phyloP scores from a whole-genome alignment of 1,140 invertebrate species.

The Cotesia glomerata region DNA sequence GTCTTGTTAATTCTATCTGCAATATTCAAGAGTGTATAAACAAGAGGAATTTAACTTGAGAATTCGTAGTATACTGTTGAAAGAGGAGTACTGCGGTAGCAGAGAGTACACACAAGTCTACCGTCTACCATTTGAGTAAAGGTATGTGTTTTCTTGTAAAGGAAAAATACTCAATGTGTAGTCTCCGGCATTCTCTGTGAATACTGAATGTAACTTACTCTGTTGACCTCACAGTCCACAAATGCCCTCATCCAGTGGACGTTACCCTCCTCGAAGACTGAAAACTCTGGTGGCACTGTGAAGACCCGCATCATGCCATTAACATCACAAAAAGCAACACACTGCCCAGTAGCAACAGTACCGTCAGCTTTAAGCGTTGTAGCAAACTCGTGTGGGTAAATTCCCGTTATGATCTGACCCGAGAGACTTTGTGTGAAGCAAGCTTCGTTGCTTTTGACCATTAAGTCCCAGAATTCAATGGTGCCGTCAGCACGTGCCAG shows the following conservation, averaged over 20 bases:
- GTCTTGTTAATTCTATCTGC: slow-evolving; percentile 41
- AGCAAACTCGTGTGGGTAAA: slow-evolving; percentile 46
- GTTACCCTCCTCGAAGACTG: slow-evolving; percentile 34
- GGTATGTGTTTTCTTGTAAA: neutral
- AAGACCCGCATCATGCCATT: slow-evolving; percentile 70
- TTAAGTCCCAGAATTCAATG: slow-evolving; percentile 68
- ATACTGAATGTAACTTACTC: slow-evolving; percentile 33
- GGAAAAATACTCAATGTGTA: neutral
- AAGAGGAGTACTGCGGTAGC: neutral
- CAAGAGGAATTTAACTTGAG: slow-evolving; percentile 21
- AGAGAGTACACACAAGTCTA: too few relatives aligned
- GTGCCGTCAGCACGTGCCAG: slow-evolving; percentile 64
- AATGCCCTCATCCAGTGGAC: slow-evolving; percentile 50
- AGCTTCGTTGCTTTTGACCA: slow-evolving; percentile 54
- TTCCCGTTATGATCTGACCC: slow-evolving; percentile 51
- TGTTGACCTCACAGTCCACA: slow-evolving; percentile 45
- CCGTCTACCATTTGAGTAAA: neutral
- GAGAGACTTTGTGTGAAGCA: slow-evolving; percentile 49
- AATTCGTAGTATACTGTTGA: neutral
- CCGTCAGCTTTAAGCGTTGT: slow-evolving; percentile 37
- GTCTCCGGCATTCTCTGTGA: neutral
- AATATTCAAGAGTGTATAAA: neutral
- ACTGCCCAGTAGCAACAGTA: slow-evolving; percentile 16
- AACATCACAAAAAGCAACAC: slow-evolving; percentile 60
- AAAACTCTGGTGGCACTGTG: slow-evolving; percentile 62